Evolutionary conservation across 2,888 invertebrate species (phyloP).

Genomic region (Drosophila rubida): DNA sequence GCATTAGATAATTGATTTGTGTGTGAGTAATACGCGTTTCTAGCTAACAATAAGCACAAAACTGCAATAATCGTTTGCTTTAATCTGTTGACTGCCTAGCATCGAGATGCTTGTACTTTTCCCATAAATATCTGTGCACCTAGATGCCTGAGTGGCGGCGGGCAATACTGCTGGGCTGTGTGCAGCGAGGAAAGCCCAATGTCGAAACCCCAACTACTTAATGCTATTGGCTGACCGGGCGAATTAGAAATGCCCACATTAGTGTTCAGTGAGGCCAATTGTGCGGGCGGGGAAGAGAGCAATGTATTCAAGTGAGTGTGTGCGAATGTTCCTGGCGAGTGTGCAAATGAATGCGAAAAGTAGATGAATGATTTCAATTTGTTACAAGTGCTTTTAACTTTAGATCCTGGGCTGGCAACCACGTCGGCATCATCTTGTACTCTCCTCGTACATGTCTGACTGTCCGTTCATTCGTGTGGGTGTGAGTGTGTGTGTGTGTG

Average conservation of each 20-base stretch:
- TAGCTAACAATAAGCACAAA: conserved; percentile 4
- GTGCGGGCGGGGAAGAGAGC: neutral
- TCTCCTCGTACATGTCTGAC: conserved; percentile 4
- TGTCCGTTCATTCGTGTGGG: neutral
- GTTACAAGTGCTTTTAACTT: conserved; percentile 81
- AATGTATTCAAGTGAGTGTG: conserved; percentile 27
- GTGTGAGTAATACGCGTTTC: conserved; percentile 1
- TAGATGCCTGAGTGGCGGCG: neutral
- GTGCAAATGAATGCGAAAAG: conserved; percentile 76
- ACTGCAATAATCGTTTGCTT: conserved; percentile 6
- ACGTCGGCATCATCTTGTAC: conserved; percentile 41
- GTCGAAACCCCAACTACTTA: conserved; percentile 53
- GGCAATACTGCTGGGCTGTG: conserved; percentile 40
- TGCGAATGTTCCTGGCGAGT: conserved; percentile 33
- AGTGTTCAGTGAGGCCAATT: conserved; percentile 18
- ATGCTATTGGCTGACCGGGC: conserved; percentile 57
- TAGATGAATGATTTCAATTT: conserved; percentile 81
- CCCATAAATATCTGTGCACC: conserved; percentile 5
- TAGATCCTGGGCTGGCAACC: conserved; percentile 59
- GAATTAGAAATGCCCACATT: conserved; percentile 61
- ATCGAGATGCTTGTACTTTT: conserved; percentile 9
- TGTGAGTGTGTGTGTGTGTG: conserved; percentile 26
- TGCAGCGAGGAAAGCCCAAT: conserved; percentile 33
- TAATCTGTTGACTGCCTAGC: neutral
- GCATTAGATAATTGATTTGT: neutral